Evolutionary conservation across 2,797 vertebrate genomes (phyloP).

Genomic region (Esox masquinongy): DNA sequence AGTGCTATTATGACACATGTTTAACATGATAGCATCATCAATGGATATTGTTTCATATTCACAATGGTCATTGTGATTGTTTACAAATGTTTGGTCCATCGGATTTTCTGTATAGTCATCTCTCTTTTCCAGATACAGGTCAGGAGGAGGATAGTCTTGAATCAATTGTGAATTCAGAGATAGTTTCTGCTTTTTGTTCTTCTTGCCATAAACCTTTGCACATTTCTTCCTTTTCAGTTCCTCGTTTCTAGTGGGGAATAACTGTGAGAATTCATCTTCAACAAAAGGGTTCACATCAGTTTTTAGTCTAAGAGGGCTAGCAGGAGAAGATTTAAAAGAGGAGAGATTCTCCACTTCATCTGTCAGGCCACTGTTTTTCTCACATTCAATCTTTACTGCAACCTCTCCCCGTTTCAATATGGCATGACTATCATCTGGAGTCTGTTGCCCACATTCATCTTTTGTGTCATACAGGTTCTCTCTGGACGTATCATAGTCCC

Average conservation of each 20-base stretch:
- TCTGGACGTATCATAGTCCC: constrained; percentile 44
- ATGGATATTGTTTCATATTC: constrained; percentile 82
- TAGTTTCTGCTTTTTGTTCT: constrained; percentile 78
- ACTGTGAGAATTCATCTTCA: constrained; percentile 89
- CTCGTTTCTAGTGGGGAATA: constrained; percentile 84
- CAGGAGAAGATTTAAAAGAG: constrained; percentile 58
- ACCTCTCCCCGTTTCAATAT: constrained; percentile 64
- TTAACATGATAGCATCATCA: constrained; percentile 83
- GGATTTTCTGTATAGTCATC: constrained; percentile 70
- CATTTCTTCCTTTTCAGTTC: constrained; percentile 85
- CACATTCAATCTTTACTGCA: constrained; percentile 69
- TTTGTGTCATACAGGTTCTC: constrained; percentile 22
- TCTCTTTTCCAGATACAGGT: constrained; percentile 55
- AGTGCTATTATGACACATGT: constrained; percentile 79
- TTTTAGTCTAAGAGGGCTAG: constrained; percentile 56
- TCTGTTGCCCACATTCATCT: constrained; percentile 52
- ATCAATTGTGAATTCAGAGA: constrained; percentile 41
- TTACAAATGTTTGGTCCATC: constrained; percentile 67
- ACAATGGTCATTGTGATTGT: constrained; percentile 73
- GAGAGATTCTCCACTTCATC: constrained; percentile 49
- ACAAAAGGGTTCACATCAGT: constrained; percentile 77
- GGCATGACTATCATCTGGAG: constrained; percentile 50
- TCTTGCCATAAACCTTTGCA: constrained; percentile 88
- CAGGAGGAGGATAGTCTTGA: constrained; percentile 38
- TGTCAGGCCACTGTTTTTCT: constrained; percentile 54